Conservation (phyloP, 2,888 invertebrate species). For the Cheiracanthium punctorium region DNA sequence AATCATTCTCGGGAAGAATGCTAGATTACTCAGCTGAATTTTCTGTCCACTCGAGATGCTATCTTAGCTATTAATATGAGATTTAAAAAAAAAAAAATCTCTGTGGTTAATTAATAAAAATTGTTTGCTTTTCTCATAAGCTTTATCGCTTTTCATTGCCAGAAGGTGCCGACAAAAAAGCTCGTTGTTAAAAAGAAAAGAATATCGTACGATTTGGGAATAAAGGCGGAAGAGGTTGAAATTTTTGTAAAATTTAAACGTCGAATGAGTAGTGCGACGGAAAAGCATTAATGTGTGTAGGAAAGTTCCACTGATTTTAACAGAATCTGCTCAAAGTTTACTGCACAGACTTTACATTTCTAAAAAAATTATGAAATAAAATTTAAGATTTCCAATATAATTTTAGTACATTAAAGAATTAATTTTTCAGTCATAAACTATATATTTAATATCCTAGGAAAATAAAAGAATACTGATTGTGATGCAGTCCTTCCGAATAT, state of each 20-base stretch:
- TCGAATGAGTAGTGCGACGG: background rate
- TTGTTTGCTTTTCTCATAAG: constrained; percentile 46
- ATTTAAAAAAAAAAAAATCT: no score
- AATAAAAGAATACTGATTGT: no score
- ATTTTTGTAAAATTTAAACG: background rate
- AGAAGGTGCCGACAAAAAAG: constrained; percentile 12
- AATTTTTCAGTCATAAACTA: no score
- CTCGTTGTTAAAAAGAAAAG: constrained; percentile 18
- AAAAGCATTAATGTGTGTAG: background rate
- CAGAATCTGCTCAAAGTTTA: background rate
- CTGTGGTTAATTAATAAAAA: constrained; percentile 64
- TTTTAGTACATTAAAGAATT: no score
- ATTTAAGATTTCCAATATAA: no score
- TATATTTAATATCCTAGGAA: no score
- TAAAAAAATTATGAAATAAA: no score
- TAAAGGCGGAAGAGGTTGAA: no score
- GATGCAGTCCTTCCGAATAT: no score
- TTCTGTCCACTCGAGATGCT: constrained; percentile 50
- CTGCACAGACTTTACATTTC: no score
- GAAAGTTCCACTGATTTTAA: background rate
- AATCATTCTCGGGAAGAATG: constrained; percentile 48
- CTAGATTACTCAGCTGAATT: constrained; percentile 37
- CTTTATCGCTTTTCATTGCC: constrained; percentile 36
- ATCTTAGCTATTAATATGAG: constrained; percentile 56
- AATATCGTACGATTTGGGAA: no score